Conservation (phyloP, 2,888 invertebrate species). For the Selenia dentaria region DNA sequence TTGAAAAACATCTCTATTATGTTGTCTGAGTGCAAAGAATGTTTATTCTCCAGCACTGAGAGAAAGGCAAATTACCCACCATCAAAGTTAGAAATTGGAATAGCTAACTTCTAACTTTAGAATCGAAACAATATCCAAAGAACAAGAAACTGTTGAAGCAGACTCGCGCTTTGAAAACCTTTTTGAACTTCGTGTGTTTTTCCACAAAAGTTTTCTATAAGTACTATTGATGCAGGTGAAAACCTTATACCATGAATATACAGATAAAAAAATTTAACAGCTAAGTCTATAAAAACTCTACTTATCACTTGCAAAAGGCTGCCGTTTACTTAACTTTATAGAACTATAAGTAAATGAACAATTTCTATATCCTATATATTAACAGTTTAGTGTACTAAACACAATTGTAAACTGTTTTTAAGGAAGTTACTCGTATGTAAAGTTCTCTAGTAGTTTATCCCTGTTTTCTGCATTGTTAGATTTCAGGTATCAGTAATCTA, state of each 20-base stretch:
- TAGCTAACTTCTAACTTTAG: conserved; percentile 22
- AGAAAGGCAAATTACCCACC: conserved; percentile 21
- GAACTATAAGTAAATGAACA: too few species aligned
- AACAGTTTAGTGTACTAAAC: too few species aligned
- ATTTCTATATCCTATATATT: too few species aligned
- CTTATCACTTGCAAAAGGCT: too few species aligned
- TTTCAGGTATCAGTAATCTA: too few species aligned
- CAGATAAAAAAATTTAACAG: background rate
- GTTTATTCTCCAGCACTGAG: conserved; percentile 6
- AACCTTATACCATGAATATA: background rate
- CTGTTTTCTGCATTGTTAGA: too few species aligned
- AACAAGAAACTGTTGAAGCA: conserved; percentile 17
- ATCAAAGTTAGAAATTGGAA: conserved; percentile 22
- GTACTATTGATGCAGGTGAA: background rate
- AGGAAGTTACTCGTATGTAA: too few species aligned
- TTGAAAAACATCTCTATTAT: too few species aligned
- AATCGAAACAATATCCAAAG: conserved; percentile 25
- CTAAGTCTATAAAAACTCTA: too few species aligned
- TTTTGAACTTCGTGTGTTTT: conserved; percentile 2
- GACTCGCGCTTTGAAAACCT: conserved; percentile 11
- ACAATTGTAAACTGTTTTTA: too few species aligned
- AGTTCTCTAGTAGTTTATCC: too few species aligned
- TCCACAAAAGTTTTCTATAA: background rate
- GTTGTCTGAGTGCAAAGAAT: conserved; percentile 4
- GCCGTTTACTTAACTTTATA: too few species aligned